These are phyloP conservation scores for Pocillopora meandrina DNA, from an alignment of 92 coral and sea anemone species.

Conservation along the genomic window DNA sequence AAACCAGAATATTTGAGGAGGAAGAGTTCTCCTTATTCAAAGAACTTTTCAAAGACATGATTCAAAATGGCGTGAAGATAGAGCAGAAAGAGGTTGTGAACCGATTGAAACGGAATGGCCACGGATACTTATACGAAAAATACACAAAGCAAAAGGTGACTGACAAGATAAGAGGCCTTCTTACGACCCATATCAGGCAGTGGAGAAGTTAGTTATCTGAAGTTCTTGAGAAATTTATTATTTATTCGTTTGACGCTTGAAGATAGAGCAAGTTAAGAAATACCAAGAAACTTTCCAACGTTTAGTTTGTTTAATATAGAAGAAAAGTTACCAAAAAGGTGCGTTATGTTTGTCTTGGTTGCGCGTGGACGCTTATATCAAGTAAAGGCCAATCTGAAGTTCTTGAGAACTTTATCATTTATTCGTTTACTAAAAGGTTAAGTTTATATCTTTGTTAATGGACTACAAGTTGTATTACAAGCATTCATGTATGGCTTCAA, in stretches of 20 bases:
- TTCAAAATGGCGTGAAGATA: background rate
- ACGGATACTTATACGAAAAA: background rate
- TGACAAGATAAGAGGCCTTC: slow-evolving; percentile 22
- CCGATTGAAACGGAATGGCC: background rate
- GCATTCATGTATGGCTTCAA: no score
- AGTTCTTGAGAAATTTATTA: no score
- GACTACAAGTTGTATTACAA: no score
- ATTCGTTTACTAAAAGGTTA: no score
- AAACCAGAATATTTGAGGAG: slow-evolving; percentile 12
- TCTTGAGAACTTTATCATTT: background rate
- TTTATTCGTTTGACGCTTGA: no score
- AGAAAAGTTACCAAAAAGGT: background rate
- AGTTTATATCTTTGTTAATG: no score
- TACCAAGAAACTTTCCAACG: background rate
- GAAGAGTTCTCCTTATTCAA: background rate
- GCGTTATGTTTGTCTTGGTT: background rate
- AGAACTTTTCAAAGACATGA: slow-evolving; percentile 19
- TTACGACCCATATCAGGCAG: background rate
- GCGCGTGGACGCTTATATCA: background rate
- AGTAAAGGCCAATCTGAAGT: background rate
- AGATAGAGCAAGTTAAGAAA: no score
- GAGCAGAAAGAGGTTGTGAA: background rate
- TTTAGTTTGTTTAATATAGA: background rate
- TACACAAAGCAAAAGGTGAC: background rate
- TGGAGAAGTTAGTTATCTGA: slow-evolving; percentile 11